Evolutionary conservation across 2,888 invertebrate species (phyloP), one percentile per base, ranked within the genome.

Genomic region (Melipona bicolor): DNA sequence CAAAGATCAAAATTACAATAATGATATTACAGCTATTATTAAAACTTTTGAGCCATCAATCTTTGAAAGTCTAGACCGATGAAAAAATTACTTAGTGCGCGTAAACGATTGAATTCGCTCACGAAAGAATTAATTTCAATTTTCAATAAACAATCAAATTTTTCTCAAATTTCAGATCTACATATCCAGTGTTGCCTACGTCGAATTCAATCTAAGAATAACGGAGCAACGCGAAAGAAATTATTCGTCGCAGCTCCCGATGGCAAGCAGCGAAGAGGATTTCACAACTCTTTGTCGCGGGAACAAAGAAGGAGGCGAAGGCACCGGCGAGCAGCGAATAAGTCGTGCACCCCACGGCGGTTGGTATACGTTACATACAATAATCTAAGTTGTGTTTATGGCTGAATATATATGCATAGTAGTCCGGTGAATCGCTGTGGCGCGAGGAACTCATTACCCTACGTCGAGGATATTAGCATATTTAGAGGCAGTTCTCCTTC

Each of bases 331-430:
- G 73, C 65, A 64, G 73, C 80, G 85, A 85, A 90, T 91, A 90
- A 85, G 88, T 86, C 84, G 73, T 70, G 79, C 79, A 84, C 83
- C 88, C 81, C 24, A 78, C 69, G 83, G 85, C 79, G 87, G 83
- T 79, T 86, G 89, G 86, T 89, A 43, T 43, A 87, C 78, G 87
- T 82, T 82, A 88, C 88, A 91, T 90, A 89, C 80, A 90, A 90
- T 89, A 90, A 92, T 92, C 91, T 90, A 89, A 92, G 90, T 92
- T 91, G 93, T 92, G 93, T 94, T 94, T 94, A 94, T 93, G 90
- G 91, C 92, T 91, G 91, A 92, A 93, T 94, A 93, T 93, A 92
- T 93, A 94, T 94, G 94, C 93, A 93, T 94, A 92, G 93, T 91
- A 92, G 92, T 89, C 89, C 90, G 88, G 86, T 87, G 91, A 90